Percentiles rank a stretch among this genome's conserved stretches.
phyloP scores from a whole-genome alignment of 2,113 vertebrate species.

The Puma concolor region DNA sequence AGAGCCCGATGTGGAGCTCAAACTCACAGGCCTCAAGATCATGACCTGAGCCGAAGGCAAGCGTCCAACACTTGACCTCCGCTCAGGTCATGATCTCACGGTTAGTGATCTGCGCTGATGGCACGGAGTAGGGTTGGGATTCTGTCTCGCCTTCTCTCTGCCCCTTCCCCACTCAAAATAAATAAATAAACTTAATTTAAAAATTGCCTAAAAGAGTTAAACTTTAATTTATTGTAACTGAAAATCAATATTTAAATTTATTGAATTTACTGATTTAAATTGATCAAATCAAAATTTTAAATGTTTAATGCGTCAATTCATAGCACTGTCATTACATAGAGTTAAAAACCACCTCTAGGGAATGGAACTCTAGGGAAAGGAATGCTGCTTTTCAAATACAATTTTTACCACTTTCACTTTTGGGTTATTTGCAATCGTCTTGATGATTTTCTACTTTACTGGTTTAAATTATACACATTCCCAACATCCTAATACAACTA shows the following conservation, averaged over 20 bases:
- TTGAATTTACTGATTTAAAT: not conserved
- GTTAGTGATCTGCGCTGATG: too few relatives aligned
- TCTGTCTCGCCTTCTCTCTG: too few relatives aligned
- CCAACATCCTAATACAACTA: not conserved
- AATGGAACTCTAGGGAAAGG: not conserved
- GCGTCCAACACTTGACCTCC: too few relatives aligned
- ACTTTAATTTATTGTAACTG: not conserved
- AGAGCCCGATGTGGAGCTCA: too few relatives aligned
- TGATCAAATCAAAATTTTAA: not conserved
- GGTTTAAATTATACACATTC: not conserved
- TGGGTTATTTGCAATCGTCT: not conserved
- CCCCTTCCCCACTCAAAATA: too few relatives aligned
- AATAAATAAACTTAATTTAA: not conserved
- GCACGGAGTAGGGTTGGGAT: too few relatives aligned
- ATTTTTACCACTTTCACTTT: not conserved
- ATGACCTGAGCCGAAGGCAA: too few relatives aligned
- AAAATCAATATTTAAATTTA: not conserved
- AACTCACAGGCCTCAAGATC: too few relatives aligned
- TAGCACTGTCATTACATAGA: not conserved
- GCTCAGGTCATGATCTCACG: too few relatives aligned
- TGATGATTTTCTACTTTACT: not conserved
- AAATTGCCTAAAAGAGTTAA: not conserved
- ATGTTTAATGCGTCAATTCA: conserved; percentile 2
- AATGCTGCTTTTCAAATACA: not conserved
- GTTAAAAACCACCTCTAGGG: not conserved